Evolutionary conservation across 2,797 vertebrate species (phyloP), one percentile per base, ranked within the genome.

Genomic region (Spinibarbus caldwelli): DNA sequence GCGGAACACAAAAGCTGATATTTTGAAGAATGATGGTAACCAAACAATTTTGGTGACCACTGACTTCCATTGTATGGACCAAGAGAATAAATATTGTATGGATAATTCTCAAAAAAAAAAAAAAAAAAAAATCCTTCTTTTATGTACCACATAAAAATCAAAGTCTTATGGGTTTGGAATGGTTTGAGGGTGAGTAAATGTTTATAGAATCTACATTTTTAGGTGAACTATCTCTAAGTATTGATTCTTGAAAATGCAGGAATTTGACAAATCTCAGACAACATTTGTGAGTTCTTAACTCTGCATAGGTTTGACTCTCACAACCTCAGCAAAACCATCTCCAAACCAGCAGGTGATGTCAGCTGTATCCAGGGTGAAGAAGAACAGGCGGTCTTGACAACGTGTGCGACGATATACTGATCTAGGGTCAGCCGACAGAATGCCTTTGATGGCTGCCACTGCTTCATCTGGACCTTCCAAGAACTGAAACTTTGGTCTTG

Each of bases 281-380:
- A 26, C 34, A 19, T 59, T 38, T 41, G 52, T 15, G 68, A 72
- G 11, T 72, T 76, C 21, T 66, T 15, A 19, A n/a, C 41, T 64
- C 70, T 77, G 9, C 45, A 93, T 71, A 7, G 92, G 90, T 72
- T 87, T 93, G 88, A 97, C 93, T 80, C 90, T 93, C 41, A 97
- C 89, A 1, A 98, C 96, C 86, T 98, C 97, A n/a, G 94, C 96
- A 84, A 97, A 97, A 34, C 91, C 94, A 82, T 93, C 93, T 71
- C 96, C 97, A 89, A 98, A 97, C 97, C 97, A 97, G 93, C 96
- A 97, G 2, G 97, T 97, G 89, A 98, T 68, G 38, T 97, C 94
- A 0, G 94, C 96, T 0, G 86, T 91, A 88, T 97, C 97, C 49
- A 98, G 87, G 11, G 93, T 94, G 85, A 98, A 97, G 93, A 94